A percentile compares a stretch with the other conserved stretches of the same genome.
phyloP scores from a whole-genome alignment of 2,888 invertebrate species.

The Nesidiocoris tenuis region DNA sequence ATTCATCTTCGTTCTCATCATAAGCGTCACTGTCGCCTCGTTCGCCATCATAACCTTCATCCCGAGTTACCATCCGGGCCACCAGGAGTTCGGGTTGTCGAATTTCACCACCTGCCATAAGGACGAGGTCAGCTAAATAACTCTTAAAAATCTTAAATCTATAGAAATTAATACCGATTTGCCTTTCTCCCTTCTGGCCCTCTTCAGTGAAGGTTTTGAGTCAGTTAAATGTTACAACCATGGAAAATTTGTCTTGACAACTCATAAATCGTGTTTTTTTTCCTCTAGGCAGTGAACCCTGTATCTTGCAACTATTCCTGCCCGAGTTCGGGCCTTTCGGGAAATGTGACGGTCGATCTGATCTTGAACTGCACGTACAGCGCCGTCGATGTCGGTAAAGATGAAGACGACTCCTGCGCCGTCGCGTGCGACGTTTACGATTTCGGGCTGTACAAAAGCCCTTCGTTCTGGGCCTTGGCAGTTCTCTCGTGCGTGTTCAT shows the following conservation, averaged over 20 bases:
- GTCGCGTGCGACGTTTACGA: constrained; percentile 56
- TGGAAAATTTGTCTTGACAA: too few relatives aligned
- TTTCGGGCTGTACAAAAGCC: constrained; percentile 50
- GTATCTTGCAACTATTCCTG: constrained; percentile 20
- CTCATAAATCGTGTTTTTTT: too few relatives aligned
- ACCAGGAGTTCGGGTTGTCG: constrained; percentile 1
- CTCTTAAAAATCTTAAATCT: too few relatives aligned
- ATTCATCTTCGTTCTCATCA: constrained; percentile 67
- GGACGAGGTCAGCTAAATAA: constrained; percentile 17
- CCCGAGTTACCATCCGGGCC: constrained; percentile 53
- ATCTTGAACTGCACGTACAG: constrained; percentile 11
- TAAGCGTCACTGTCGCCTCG: constrained; percentile 65
- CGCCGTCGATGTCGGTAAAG: not conserved
- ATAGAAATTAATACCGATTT: too few relatives aligned
- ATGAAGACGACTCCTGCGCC: constrained; percentile 18
- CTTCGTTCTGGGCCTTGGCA: constrained; percentile 72
- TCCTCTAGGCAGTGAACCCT: constrained; percentile 18
- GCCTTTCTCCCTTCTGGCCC: too few relatives aligned
- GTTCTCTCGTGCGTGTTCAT: constrained; percentile 70
- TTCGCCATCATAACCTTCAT: constrained; percentile 72
- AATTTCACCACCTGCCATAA: constrained; percentile 9
- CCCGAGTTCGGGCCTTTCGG: not conserved
- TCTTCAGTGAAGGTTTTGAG: not conserved
- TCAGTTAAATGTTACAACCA: not conserved
- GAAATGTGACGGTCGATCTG: constrained; percentile 22